Evolutionary conservation across 2,113 vertebrate species (phyloP).

Genomic region (Pomatorhinus ruficollis): DNA sequence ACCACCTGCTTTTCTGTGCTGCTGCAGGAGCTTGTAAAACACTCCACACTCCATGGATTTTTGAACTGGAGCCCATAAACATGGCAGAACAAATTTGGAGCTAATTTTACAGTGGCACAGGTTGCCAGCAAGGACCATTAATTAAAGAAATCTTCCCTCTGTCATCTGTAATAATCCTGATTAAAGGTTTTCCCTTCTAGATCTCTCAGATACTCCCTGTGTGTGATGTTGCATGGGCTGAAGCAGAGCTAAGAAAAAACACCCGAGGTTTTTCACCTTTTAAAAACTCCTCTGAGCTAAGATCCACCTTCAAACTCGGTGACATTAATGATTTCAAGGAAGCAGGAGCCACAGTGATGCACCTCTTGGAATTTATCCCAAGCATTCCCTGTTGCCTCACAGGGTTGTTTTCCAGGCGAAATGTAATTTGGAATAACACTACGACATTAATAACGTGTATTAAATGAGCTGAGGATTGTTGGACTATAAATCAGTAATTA

Average conservation of each 20-base stretch:
- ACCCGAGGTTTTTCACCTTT: conserved; percentile 3
- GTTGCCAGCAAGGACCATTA: conserved; percentile 78
- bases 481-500: conserved; percentile 4
- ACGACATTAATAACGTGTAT: neutral
- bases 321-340: neutral
- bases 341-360: neutral
- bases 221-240: conserved; percentile 13
- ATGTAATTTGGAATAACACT: conserved; percentile 56
- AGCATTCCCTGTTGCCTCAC: conserved; percentile 1
- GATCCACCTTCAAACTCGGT: neutral
- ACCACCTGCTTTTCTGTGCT: conserved; percentile 73
- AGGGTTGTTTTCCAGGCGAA: conserved; percentile 54
- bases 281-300: conserved; percentile 12
- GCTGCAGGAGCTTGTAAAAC: conserved; percentile 76
- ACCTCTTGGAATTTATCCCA: neutral
- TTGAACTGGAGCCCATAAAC: conserved; percentile 75
- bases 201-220: conserved; percentile 54
- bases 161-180: conserved; percentile 63
- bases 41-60: conserved; percentile 66
- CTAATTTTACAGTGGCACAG: conserved; percentile 71
- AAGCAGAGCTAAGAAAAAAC: conserved; percentile 57
- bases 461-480: neutral
- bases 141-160: conserved; percentile 76
- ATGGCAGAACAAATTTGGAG: conserved; percentile 76
- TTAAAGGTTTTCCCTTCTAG: conserved; percentile 66